Percentiles rank a stretch among this genome's conserved stretches.
phyloP scores from a whole-genome alignment of 2,888 invertebrate species.

The Polia nebulosa region DNA sequence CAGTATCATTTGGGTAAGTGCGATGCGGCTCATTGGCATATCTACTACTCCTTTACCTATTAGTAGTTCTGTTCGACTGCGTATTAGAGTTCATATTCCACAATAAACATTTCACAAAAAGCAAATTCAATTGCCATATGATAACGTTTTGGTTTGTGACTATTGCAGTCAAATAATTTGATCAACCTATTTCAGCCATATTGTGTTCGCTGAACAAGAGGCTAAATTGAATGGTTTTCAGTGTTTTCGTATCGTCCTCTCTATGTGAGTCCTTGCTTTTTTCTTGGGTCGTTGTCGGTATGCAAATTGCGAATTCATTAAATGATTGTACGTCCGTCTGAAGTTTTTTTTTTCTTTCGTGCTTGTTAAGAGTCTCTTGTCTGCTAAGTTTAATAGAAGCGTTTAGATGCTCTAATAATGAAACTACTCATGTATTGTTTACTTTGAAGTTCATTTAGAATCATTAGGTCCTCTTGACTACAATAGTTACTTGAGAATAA shows the following conservation, averaged over 20 bases:
- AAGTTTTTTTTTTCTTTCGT: slow-evolving; percentile 78
- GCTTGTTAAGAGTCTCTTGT: slow-evolving; percentile 84
- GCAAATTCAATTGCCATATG: slow-evolving; percentile 18
- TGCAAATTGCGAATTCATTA: slow-evolving; percentile 89
- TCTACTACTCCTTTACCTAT: background rate
- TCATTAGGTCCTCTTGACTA: background rate
- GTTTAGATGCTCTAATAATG: slow-evolving; percentile 75
- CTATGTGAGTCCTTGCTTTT: slow-evolving; percentile 74
- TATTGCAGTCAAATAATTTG: slow-evolving; percentile 32
- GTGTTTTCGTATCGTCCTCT: slow-evolving; percentile 60
- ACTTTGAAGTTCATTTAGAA: slow-evolving; percentile 9
- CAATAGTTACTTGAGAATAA: too few species aligned
- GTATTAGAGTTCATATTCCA: background rate
- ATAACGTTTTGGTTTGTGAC: slow-evolving; percentile 17
- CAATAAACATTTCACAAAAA: background rate
- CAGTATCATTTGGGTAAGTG: slow-evolving; percentile 34
- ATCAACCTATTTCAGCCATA: slow-evolving; percentile 33
- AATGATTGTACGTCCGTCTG: slow-evolving; percentile 85
- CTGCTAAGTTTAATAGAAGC: slow-evolving; percentile 75
- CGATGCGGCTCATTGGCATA: background rate
- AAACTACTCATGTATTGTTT: slow-evolving; percentile 59
- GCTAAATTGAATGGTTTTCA: background rate
- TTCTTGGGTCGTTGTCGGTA: slow-evolving; percentile 82
- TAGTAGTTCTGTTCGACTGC: background rate
- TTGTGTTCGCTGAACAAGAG: slow-evolving; percentile 15